Evolutionary conservation across 1,140 invertebrate species (phyloP).

Genomic region (Cyrtorhinus lividipennis): DNA sequence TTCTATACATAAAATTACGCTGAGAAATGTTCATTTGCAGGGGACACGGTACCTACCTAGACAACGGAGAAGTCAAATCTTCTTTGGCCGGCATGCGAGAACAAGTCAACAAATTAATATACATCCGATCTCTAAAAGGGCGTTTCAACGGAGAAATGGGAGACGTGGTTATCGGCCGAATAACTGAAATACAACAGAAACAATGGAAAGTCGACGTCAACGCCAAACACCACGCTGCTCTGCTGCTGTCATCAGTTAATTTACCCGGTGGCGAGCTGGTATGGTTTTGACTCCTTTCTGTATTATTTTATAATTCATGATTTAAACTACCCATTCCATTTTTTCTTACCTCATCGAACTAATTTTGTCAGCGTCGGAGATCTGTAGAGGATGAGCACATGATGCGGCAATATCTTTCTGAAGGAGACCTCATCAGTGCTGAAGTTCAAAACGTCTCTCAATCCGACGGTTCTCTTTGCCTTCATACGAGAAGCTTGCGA

Average conservation of each 20-base stretch:
- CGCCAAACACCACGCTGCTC: constrained; percentile 71
- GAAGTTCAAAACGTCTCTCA: constrained; percentile 84
- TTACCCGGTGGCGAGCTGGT: constrained; percentile 91
- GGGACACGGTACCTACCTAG: constrained; percentile 89
- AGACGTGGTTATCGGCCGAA: constrained; percentile 89
- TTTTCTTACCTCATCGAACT: background rate
- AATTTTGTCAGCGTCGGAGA: constrained; percentile 56
- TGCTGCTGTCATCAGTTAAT: constrained; percentile 88
- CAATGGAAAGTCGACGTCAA: constrained; percentile 94
- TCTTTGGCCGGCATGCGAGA: constrained; percentile 89
- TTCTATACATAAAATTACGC: no score
- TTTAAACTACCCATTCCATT: no score
- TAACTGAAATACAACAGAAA: constrained; percentile 79
- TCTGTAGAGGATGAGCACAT: constrained; percentile 93
- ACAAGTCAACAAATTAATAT: constrained; percentile 88
- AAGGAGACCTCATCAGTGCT: constrained; percentile 94
- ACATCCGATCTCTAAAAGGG: constrained; percentile 76
- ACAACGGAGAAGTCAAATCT: constrained; percentile 63
- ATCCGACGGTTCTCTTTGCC: constrained; percentile 76
- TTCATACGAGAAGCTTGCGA: constrained; percentile 91
- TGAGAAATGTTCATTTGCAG: constrained; percentile 40
- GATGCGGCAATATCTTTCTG: constrained; percentile 88
- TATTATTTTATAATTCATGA: background rate
- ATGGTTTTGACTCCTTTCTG: constrained; percentile 23
- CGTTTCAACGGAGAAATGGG: constrained; percentile 89